Evolutionary conservation across 2,888 invertebrate genomes (phyloP), one percentile per base, ranked within the genome.

Genomic region (Digitonthophagus gazella): DNA sequence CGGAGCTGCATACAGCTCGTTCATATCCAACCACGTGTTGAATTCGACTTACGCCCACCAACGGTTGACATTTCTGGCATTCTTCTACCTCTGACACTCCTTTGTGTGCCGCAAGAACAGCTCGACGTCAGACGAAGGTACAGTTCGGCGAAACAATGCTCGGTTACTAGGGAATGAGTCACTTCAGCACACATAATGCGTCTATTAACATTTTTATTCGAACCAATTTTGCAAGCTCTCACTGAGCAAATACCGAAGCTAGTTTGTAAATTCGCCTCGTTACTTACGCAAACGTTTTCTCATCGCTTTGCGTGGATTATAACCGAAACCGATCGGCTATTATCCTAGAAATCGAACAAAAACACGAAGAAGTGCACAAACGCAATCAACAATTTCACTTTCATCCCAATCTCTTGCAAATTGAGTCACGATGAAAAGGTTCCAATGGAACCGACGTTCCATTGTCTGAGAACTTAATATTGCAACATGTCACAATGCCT

Each of bases 11-110:
- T 44, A 44, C 28, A 44, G 28, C 28, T 44, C 28, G 28, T 44
- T 44, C 28, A 44, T 44, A 44, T 44, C 6, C 28, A 44, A 44
- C 28, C 28, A 44, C 28, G 28, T 44, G 28, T 44, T 44, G 28
- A 44, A 44, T 44, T 44, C 28, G 28, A 44, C 28, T 44, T 61
- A 61, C 61, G 61, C 20, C 61, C 20, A 61, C 61, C 20, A 18
- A 16, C 11, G 18, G 65, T 65, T 65, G 65, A 65, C 65, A 65
- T 65, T 65, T 65, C 65, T 65, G 44, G 44, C 65, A 65, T 65
- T 65, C 65, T 65, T 65, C 65, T 55, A 65, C 16, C 54, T 18
- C 18, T 44, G 65, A 54, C 65, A 55, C 65, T 54, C 65, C 65
- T 55, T 55, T 65, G 61, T 65, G 65, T 65, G 64, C 15, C 20